Percentiles rank a stretch among this genome's conserved stretches.
These are phyloP conservation scores for Microtus pennsylvanicus DNA, from an alignment of 2,113 vertebrate species.

Conservation along the genomic window DNA sequence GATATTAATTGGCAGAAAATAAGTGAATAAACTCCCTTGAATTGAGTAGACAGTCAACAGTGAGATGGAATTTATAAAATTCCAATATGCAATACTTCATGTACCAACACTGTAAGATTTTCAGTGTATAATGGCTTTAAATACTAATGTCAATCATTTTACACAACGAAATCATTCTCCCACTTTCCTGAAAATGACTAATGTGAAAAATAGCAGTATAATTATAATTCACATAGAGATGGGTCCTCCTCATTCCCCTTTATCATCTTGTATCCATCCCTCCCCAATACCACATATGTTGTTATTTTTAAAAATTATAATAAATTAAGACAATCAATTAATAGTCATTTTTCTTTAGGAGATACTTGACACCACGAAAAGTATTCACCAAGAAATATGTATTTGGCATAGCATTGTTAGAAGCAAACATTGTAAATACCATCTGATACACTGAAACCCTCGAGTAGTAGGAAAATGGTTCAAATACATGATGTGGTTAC, in stretches of 20 bases:
- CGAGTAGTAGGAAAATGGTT: background rate
- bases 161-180: background rate
- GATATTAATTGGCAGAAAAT: slow-evolving; percentile 46
- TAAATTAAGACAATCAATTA: background rate
- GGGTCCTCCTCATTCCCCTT: background rate
- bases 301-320: background rate
- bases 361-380: background rate
- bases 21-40: background rate
- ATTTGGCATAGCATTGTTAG: background rate
- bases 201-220: background rate
- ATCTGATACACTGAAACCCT: background rate
- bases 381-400: background rate
- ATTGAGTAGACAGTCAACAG: background rate
- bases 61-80: background rate
- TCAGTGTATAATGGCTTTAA: background rate
- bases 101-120: background rate
- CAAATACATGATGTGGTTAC: background rate
- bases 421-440: background rate
- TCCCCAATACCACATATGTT: background rate
- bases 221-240: background rate
- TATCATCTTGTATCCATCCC: background rate
- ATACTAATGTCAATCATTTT: background rate
- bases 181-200: background rate
- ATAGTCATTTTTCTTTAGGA: background rate
- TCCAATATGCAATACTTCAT: background rate